phyloP scores from a whole-genome alignment of 1,140 invertebrate species.

The Neomicropteryx cornuta region DNA sequence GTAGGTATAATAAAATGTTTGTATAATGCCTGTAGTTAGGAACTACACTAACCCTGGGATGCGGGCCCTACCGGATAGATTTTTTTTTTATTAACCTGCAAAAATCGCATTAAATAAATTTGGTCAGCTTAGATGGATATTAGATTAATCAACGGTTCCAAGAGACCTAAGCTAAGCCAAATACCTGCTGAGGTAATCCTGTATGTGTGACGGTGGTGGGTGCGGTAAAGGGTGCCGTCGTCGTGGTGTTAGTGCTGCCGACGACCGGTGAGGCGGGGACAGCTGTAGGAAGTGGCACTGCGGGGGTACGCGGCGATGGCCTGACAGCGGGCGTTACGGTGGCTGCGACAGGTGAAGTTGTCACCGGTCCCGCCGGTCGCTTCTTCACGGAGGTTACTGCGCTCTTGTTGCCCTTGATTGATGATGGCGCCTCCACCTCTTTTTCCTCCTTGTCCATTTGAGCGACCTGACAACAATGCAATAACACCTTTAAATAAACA shows the following conservation, averaged over 20 bases:
- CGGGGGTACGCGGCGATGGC: slow-evolving; percentile 15
- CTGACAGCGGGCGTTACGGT: slow-evolving; percentile 21
- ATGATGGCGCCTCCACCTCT: slow-evolving; percentile 60
- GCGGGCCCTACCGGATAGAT: too few relatives aligned
- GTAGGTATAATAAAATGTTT: too few relatives aligned
- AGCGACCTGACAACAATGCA: slow-evolving; percentile 54
- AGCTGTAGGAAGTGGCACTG: slow-evolving; percentile 23
- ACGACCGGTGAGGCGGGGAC: slow-evolving; percentile 27
- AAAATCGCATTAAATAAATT: too few relatives aligned
- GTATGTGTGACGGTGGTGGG: slow-evolving; percentile 26
- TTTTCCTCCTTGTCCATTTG: slow-evolving; percentile 89
- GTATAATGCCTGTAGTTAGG: too few relatives aligned
- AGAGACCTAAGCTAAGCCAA: too few relatives aligned
- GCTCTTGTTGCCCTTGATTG: slow-evolving; percentile 56
- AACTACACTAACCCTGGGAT: too few relatives aligned
- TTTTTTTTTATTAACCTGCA: too few relatives aligned
- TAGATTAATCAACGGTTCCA: too few relatives aligned
- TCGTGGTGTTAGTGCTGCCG: slow-evolving; percentile 42
- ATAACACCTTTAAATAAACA: slow-evolving; percentile 4
- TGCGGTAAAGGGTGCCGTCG: slow-evolving; percentile 25
- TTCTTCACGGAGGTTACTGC: slow-evolving; percentile 55
- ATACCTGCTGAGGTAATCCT: slow-evolving; percentile 33
- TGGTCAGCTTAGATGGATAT: too few relatives aligned
- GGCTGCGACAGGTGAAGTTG: slow-evolving; percentile 35
- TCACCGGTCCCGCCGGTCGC: slow-evolving; percentile 35